phyloP scores from a whole-genome alignment of 2,888 invertebrate genomes.

The Baronia brevicornis region DNA sequence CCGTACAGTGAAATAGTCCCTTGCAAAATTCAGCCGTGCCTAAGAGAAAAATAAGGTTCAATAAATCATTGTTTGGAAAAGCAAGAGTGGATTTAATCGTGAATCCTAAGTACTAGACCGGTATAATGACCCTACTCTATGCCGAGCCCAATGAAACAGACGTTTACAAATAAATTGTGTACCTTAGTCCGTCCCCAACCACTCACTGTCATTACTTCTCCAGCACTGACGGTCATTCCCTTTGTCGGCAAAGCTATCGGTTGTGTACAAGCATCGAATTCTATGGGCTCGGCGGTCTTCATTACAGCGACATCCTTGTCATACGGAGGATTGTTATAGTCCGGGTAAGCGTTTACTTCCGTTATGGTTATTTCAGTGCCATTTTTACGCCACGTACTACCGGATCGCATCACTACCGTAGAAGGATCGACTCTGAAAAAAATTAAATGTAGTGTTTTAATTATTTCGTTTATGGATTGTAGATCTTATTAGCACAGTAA shows the following conservation, averaged over 20 bases:
- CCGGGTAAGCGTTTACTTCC: slow-evolving; percentile 49
- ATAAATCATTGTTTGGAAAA: too few relatives aligned
- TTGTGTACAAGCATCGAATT: slow-evolving; percentile 42
- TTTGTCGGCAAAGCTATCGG: slow-evolving; percentile 39
- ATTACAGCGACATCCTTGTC: slow-evolving; percentile 64
- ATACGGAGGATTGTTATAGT: slow-evolving; percentile 48
- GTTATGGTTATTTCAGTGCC: slow-evolving; percentile 61
- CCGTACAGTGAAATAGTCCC: too few relatives aligned
- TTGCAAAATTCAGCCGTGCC: too few relatives aligned
- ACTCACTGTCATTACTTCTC: slow-evolving; percentile 40
- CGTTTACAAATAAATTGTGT: slow-evolving; percentile 5
- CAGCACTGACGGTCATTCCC: slow-evolving; percentile 30
- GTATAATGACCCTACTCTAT: too few relatives aligned
- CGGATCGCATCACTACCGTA: slow-evolving; percentile 59
- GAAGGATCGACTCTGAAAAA: slow-evolving; percentile 46
- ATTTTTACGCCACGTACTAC: slow-evolving; percentile 50
- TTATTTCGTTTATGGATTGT: slow-evolving; percentile 2
- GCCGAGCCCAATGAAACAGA: too few relatives aligned
- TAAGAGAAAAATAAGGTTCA: too few relatives aligned
- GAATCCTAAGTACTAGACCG: too few relatives aligned
- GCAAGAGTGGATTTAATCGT: too few relatives aligned
- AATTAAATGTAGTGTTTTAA: not conserved
- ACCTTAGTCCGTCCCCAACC: slow-evolving; percentile 62
- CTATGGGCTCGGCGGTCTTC: slow-evolving; percentile 47
- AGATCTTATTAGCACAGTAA: too few relatives aligned